Evolutionary conservation across 1,140 invertebrate genomes (phyloP), one percentile per base, ranked within the genome.

Genomic region (Neodiprion pinetum): DNA sequence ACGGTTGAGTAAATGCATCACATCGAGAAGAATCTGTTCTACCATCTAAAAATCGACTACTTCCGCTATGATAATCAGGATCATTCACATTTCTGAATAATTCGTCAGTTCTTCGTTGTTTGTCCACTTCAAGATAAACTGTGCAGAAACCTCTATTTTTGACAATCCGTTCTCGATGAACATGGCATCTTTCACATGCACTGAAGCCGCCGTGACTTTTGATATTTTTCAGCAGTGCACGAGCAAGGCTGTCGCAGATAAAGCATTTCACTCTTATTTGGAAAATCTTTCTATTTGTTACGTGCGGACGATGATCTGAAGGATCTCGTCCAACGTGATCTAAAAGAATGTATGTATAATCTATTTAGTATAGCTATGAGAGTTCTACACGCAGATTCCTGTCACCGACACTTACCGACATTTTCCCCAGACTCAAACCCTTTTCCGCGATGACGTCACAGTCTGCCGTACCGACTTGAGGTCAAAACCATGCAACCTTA

Each of bases 1-100:
- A 28, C 28, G 28, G 28, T 28, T 5, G 28, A 28, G 28, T 1
- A 75, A 40, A 23, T 77, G 76, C 76, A 77, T 77, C 17, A 69
- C 50, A 67, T 77, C 76, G 1, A 77, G 47, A 9, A 67, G 5
- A 71, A 74, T 73, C 12, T 48, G 14, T 21, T 49, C 14, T 21
- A 77, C 21, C 49, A 77, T 11, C 48, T 14, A 71, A 4, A 9
- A 77, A 70, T 7, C 71, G 76, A 28, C 71, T 71, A 8, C 12
- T n/a, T 7, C 76, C 72, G 10, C 8, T 71, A 61, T 77, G 76
- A 71, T 77, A 73, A 11, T 73, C 40, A 11, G 73, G 68, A 28
- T 75, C 66, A 0, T 7, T 7, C 28, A 71, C 61, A 9, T 67
- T 47, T 12, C 76, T 40, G 49, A 75, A 77, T 10, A 70, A 74